Evolutionary conservation across 2,113 vertebrate genomes (phyloP), one percentile per base, ranked within the genome.

Genomic region (Drymodes brunneopygia): DNA sequence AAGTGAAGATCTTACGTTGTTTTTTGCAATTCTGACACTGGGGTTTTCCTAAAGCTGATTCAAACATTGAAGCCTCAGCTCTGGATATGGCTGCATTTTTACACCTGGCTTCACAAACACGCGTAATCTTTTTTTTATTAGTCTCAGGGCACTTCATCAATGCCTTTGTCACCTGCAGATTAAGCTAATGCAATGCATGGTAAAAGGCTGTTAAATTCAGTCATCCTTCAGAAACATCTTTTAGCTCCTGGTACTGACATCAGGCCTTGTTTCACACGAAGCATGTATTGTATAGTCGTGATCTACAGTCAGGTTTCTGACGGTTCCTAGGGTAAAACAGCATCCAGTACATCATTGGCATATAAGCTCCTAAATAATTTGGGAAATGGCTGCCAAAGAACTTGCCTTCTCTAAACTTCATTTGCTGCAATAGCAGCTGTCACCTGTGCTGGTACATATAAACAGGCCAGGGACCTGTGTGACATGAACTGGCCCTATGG

Each of bases 181-280:
- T 88, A 94, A 92, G 58, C 33, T 75, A 61, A 36, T 82, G 85
- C 29, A 92, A 54, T 35, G 35, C 38, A 66, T 73, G 0, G 0
- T 92, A 74, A 90, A 90, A 94, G 47, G 75, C 60, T 94, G 64
- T 77, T 95, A 86, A 93, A 90, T 73, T 92, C 50, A 72, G 29
- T 66, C 82, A 62, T 50, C 2, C 1, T 90, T 90, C 74, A 77
- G 67, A 77, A 93, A 95, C 74, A 77, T 62, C 74, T 88, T 92
- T 93, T 88, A 95, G 75, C 56, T 88, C 64, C 60, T 71, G 71
- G 47, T 78, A 58, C 42, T 69, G 35, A 69, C 42, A 83, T 62
- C 22, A 45, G 51, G 64, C n/a, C 67, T 71, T 77, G 56, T 18
- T 94, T 90, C 80, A 56, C 71, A 65, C 10, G 28, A 51, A 22